A percentile compares a stretch with the other conserved stretches of the same genome.
Conservation (phyloP, 2,797 vertebrate species). For the Delichon dasypus region DNA sequence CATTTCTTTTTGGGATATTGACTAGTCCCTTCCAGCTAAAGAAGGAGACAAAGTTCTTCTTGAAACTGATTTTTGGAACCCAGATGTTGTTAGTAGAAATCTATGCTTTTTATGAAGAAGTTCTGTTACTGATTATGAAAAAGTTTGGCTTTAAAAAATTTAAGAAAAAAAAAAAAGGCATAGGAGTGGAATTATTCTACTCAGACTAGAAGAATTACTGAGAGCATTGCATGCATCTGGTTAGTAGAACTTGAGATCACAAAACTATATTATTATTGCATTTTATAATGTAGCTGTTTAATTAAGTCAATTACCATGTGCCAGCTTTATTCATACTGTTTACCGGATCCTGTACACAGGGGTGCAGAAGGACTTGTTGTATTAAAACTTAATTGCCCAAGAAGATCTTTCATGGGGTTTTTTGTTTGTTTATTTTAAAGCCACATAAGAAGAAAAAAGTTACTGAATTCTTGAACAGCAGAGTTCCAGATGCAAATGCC, state of each 20-base stretch:
- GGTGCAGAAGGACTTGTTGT: constrained; percentile 50
- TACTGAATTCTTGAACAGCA: background rate
- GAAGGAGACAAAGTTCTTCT: constrained; percentile 18
- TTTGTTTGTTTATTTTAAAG: background rate
- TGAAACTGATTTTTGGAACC: constrained; percentile 52
- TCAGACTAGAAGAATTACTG: constrained; percentile 41
- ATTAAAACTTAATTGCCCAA: background rate
- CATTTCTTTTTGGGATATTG: constrained; percentile 31
- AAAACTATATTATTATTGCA: constrained; percentile 32
- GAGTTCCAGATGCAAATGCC: constrained; percentile 31
- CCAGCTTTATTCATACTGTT: constrained; percentile 72
- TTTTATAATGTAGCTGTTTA: constrained; percentile 42
- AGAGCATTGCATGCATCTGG: constrained; percentile 63
- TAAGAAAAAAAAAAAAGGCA: background rate
- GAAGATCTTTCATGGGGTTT: constrained; percentile 12
- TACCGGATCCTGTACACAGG: constrained; percentile 49
- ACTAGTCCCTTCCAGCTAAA: constrained; percentile 33
- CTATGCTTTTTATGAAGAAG: constrained; percentile 51
- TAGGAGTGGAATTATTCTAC: constrained; percentile 54
- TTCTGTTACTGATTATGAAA: constrained; percentile 70
- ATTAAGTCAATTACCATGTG: constrained; percentile 47
- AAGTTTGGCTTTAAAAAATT: constrained; percentile 43
- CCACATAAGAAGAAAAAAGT: background rate
- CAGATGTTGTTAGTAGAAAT: constrained; percentile 50
- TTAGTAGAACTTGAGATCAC: constrained; percentile 64